Base-by-base conservation (phyloP, 2,888 invertebrate genomes). In the Ophioninae sp. region DNA sequence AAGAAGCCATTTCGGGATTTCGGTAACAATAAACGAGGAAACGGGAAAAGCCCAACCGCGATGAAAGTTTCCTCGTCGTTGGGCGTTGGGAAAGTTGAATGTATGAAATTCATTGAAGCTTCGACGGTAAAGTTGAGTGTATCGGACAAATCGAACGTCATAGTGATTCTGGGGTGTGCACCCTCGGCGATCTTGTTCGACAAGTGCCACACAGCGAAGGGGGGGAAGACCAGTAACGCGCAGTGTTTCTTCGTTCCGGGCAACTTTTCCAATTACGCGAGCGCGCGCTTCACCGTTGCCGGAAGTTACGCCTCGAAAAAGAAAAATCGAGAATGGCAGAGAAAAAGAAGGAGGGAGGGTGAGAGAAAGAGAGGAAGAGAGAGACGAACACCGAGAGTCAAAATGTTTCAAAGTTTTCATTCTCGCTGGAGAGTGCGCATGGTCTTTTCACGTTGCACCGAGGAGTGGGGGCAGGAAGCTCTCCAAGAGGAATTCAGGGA, bases 261-360 rank as follows among this genome's bases (percentile, higher is more conserved):
- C 17, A 84, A 84, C 81, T 84, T 84, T 84, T 84, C 81, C 83
- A 84, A 84, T 84, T 84, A 84, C 77, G 41, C 65, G 44, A 69
- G 77, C 69, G 71, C 78, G 67, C 41, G 64, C 58, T 71, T 75
- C 71, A 65, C 58, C 41, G 74, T 71, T 71, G 81, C 51, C 65
- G 13, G 44, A 22, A 67, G 81, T 81, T 76, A 67, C 65, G 71
- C 61, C 30, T 65, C 59, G 10, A 30, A 23, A 41, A 39, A 44
- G 37, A 59, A 61, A 51, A 20, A 51, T 17, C 37, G 30, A 37
- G 58, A 20, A 41, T 2, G 51, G 6, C 2, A 17, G 51, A 17
- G 51, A 51, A 13, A 51, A 10, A 51, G 51, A 51, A 2, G 17
- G 51, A 51, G 51, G 6, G 17, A 51, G 5, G 22, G 20, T 44